These are phyloP conservation scores for Drosophila barbarae DNA, from an alignment of 2,888 invertebrate species.

Conservation along the genomic window DNA sequence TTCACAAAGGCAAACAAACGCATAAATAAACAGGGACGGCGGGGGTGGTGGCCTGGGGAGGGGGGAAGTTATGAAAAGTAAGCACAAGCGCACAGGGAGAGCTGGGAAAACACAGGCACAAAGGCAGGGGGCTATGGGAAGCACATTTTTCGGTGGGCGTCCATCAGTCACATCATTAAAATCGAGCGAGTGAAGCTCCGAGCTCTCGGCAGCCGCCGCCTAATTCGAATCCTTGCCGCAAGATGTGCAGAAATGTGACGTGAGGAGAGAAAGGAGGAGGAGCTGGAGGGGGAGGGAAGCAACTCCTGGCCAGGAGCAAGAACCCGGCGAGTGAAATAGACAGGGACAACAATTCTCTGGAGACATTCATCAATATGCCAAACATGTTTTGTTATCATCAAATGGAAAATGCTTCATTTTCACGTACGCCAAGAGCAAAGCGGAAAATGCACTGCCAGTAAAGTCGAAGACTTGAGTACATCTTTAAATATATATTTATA, in stretches of 20 bases:
- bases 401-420: constrained; percentile 74
- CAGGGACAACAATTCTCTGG: constrained; percentile 60
- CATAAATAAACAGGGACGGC: constrained; percentile 64
- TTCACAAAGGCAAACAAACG: constrained; percentile 74
- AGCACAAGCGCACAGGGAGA: constrained; percentile 37
- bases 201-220: constrained; percentile 48
- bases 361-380: constrained; percentile 75
- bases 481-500: background rate
- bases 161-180: constrained; percentile 72
- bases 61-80: constrained; percentile 52
- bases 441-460: constrained; percentile 1
- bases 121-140: constrained; percentile 28
- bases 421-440: constrained; percentile 60
- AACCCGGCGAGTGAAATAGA: constrained; percentile 12
- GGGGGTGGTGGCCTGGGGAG: background rate
- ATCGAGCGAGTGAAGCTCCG: constrained; percentile 50
- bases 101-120: constrained; percentile 5
- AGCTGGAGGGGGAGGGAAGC: background rate
- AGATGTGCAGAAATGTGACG: constrained; percentile 43
- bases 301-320: constrained; percentile 22
- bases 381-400: constrained; percentile 75
- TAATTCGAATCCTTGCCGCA: constrained; percentile 73
- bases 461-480: background rate
- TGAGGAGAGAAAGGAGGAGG: background rate
- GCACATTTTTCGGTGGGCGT: constrained; percentile 40